A percentile compares a stretch with the other conserved stretches of the same genome.
Conservation (phyloP, 2,888 invertebrate species). For the Phrixothrix hirtus region DNA sequence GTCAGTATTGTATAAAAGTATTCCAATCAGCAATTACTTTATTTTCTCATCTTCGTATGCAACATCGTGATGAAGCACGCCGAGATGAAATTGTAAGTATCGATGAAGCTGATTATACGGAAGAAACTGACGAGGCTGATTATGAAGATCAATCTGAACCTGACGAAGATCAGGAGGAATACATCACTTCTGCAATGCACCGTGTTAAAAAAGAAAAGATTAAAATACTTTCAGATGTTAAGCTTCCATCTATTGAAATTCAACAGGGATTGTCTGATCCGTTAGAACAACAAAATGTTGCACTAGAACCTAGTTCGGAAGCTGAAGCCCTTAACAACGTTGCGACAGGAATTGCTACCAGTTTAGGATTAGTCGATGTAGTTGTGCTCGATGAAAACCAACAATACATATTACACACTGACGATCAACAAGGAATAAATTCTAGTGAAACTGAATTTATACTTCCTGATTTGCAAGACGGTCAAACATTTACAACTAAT, state of each 20-base stretch:
- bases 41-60: constrained; percentile 70
- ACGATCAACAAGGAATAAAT: constrained; percentile 39
- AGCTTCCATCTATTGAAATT: constrained; percentile 33
- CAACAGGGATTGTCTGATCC: constrained; percentile 6
- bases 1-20: constrained; percentile 76
- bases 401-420: constrained; percentile 58
- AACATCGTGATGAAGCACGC: constrained; percentile 67
- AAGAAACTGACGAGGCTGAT: constrained; percentile 57
- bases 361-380: constrained; percentile 61
- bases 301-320: constrained; percentile 59
- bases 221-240: constrained; percentile 53
- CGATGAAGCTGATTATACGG: constrained; percentile 62
- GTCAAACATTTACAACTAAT: constrained; percentile 45
- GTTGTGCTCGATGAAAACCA: constrained; percentile 65
- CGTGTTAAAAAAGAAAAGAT: constrained; percentile 56
- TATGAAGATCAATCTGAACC: constrained; percentile 42
- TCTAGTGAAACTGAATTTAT: constrained; percentile 48
- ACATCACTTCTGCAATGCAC: constrained; percentile 39
- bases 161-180: constrained; percentile 47
- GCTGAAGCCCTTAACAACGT: constrained; percentile 62
- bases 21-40: constrained; percentile 71
- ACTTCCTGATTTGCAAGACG: constrained; percentile 52
- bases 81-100: constrained; percentile 66
- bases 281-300: constrained; percentile 28
- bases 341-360: constrained; percentile 62